A percentile compares a stretch with the other conserved stretches of the same genome.
Conservation (phyloP, 2,888 invertebrate species). For the Anodontia alba region DNA sequence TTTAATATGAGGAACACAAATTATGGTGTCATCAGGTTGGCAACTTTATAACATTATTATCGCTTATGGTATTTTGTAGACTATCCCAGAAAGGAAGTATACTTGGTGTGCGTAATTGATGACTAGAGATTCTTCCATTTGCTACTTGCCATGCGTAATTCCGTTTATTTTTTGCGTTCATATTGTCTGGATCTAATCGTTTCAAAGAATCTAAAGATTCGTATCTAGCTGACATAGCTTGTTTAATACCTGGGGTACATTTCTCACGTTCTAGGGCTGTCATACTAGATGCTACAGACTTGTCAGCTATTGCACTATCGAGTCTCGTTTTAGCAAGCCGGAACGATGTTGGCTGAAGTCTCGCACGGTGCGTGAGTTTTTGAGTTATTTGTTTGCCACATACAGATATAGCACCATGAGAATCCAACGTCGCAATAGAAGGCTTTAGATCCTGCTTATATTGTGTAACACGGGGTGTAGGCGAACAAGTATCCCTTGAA, state of each 20-base stretch:
- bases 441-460: slow-evolving; percentile 53
- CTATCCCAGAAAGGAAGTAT: slow-evolving; percentile 62
- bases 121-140: slow-evolving; percentile 59
- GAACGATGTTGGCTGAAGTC: slow-evolving; percentile 52
- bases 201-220: slow-evolving; percentile 46
- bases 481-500: not conserved
- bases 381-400: slow-evolving; percentile 23
- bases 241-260: not conserved
- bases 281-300: not conserved
- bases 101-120: slow-evolving; percentile 57
- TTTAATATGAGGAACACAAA: too few species aligned
- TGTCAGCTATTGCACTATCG: slow-evolving; percentile 1
- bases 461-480: slow-evolving; percentile 30
- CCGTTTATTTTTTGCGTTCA: slow-evolving; percentile 47
- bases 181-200: slow-evolving; percentile 51
- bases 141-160: slow-evolving; percentile 63
- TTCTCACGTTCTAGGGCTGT: not conserved
- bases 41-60: slow-evolving; percentile 34
- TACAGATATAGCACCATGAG: slow-evolving; percentile 28
- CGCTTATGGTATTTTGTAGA: slow-evolving; percentile 39
- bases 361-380: slow-evolving; percentile 35
- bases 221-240: slow-evolving; percentile 43
- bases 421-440: slow-evolving; percentile 37
- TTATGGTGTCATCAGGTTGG: slow-evolving; percentile 21
- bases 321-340: slow-evolving; percentile 35